Conservation (phyloP, 2,797 vertebrate genomes). For the Enteromius unitaeniatus region DNA sequence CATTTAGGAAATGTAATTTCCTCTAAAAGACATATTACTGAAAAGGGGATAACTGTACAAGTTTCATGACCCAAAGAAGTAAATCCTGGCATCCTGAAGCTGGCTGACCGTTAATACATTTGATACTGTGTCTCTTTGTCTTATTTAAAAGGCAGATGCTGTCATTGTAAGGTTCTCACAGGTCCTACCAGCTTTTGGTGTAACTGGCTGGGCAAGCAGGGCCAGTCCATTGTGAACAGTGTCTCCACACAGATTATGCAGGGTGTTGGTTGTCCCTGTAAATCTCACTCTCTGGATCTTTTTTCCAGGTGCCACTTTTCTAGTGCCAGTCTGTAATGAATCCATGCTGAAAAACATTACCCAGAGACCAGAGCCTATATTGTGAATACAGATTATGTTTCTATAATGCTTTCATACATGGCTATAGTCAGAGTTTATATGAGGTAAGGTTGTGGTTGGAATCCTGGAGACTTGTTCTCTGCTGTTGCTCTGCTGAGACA, state of each 20-base stretch:
- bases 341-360: constrained; percentile 54
- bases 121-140: not conserved
- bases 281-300: constrained; percentile 45
- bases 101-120: not conserved
- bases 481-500: constrained; percentile 19
- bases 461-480: constrained; percentile 37
- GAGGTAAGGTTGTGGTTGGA: constrained; percentile 50
- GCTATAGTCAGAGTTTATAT: constrained; percentile 34
- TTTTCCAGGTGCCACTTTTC: constrained; percentile 68
- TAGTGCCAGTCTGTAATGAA: constrained; percentile 20
- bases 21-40: constrained; percentile 3
- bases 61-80: not conserved
- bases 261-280: constrained; percentile 34
- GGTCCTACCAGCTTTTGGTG: not conserved
- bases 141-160: constrained; percentile 9
- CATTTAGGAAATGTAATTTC: constrained; percentile 20
- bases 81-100: not conserved
- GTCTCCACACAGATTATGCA: not conserved
- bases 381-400: constrained; percentile 7
- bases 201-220: constrained; percentile 10
- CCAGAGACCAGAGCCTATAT: constrained; percentile 12
- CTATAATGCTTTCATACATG: constrained; percentile 26
- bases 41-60: not conserved
- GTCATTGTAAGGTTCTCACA: not conserved
- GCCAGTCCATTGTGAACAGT: not conserved